Base-by-base conservation (phyloP, 2,888 invertebrate species). In the Mesopsocus fuscifrons region DNA sequence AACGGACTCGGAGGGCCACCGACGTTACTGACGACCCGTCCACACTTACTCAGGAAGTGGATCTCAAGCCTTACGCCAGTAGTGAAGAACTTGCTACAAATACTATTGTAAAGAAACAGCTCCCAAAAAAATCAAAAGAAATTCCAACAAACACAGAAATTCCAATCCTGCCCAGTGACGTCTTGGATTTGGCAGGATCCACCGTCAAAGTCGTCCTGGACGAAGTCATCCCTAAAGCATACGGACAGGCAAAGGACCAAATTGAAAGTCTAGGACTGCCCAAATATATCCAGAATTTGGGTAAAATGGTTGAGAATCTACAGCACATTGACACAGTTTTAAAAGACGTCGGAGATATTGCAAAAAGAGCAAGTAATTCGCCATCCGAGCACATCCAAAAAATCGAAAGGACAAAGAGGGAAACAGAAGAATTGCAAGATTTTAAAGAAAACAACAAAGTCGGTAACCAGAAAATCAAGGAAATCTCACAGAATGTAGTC, bases 311-410 rank as follows among this genome's bases (percentile, higher is more conserved):
- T 6, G 38, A 38, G 17, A 13, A 38, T n/a, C 5, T 38, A 13
- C 15, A 38, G 20, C 15, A 6, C 20, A 13, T 38, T 38, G 38
- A 15, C 5, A 5, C 15, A 18, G 20, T 38, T 9, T 38, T 38
- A 18, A 17, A 17, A 11, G 21, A 13, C n/a, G 20, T 38, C 13
- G 38, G 38, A 18, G 21, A 20, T 18, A 13, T 20, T 38, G 6
- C 21, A 3, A 38, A 18, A 17, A 20, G 38, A 13, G 16, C 13
- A 17, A 11, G 21, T 5, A 3, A 20, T 11, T 17, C 20, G 11
- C 13, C 17, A 17, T 38, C 38, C 20, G 20, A 38, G n/a, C 38
- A 38, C 11, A 20, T 38, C n/a, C 38, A 38, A 11, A 17, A 9
- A 5, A 38, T 38, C 4, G 5, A 18, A 3, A 15, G 38, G 18